Evolutionary conservation across 2,888 invertebrate genomes (phyloP).

Genomic region (Lasioglossum zephyrum): DNA sequence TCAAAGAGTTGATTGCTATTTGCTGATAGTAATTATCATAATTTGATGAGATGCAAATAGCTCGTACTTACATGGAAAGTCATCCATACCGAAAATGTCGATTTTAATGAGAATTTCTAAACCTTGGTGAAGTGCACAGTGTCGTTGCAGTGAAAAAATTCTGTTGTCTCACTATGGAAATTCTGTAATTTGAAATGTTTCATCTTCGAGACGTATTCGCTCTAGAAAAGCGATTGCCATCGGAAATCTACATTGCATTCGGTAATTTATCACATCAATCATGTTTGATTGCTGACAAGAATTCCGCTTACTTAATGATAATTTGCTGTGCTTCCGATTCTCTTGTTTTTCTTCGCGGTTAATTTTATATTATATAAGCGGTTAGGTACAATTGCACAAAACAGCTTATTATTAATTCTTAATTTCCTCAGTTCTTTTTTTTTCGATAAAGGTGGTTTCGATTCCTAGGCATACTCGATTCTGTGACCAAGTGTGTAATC

Average conservation of each 20-base stretch:
- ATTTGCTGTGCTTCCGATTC: neutral
- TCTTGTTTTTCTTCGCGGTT: neutral
- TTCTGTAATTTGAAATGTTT: neutral
- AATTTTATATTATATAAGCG: neutral
- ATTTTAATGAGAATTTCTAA: neutral
- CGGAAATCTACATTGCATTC: neutral
- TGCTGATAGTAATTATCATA: neutral
- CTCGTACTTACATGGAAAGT: neutral
- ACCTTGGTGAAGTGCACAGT: neutral
- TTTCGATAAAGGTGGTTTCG: neutral
- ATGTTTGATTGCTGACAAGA: neutral
- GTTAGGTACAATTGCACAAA: neutral
- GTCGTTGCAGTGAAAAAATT: neutral
- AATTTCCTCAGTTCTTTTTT: neutral
- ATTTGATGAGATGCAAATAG: neutral
- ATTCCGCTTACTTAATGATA: neutral
- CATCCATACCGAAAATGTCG: neutral
- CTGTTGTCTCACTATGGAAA: neutral
- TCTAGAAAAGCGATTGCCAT: neutral
- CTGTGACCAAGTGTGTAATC: neutral
- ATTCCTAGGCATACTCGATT: neutral
- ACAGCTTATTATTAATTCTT: neutral
- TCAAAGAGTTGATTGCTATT: constrained; percentile 4
- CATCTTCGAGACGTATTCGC: neutral
- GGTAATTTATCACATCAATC: neutral